A percentile compares a stretch with the other conserved stretches of the same genome.
These are phyloP conservation scores for Thamnophis sirtalis DNA, from an alignment of 2,113 vertebrate species.

Conservation along the genomic window DNA sequence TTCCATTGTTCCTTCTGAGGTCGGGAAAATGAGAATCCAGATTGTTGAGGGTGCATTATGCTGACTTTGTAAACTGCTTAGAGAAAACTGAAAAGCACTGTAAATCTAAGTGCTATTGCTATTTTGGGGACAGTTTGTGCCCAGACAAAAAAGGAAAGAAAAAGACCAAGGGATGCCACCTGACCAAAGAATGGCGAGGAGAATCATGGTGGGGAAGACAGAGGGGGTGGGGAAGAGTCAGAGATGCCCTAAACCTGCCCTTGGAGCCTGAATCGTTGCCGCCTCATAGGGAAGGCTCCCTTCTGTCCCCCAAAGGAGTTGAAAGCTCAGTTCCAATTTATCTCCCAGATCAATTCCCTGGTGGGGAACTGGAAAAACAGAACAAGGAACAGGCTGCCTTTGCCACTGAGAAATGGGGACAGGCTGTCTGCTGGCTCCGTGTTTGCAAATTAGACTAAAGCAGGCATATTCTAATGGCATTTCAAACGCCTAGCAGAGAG, in stretches of 20 bases:
- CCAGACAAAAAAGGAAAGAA: background rate
- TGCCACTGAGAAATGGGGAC: background rate
- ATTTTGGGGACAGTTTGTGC: background rate
- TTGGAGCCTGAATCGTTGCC: background rate
- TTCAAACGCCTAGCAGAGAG: rapidly evolving
- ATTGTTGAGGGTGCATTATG: background rate
- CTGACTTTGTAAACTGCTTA: background rate
- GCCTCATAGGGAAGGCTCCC: background rate
- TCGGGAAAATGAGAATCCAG: background rate
- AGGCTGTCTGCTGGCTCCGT: background rate
- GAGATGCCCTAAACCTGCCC: background rate
- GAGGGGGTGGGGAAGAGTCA: background rate
- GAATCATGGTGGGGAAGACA: background rate
- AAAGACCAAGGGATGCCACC: background rate
- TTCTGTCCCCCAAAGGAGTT: background rate
- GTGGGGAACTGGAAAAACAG: background rate
- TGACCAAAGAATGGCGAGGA: background rate
- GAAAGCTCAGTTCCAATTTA: background rate
- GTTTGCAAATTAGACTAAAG: background rate
- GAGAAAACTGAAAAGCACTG: background rate
- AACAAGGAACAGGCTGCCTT: background rate
- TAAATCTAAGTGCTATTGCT: background rate
- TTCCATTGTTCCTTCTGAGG: background rate
- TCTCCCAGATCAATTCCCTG: background rate
- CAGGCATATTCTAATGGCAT: background rate